A percentile compares a stretch with the other conserved stretches of the same genome.
These are phyloP conservation scores for Anoplolepis gracilipes DNA, from an alignment of 1,140 invertebrate genomes.

Conservation along the genomic window DNA sequence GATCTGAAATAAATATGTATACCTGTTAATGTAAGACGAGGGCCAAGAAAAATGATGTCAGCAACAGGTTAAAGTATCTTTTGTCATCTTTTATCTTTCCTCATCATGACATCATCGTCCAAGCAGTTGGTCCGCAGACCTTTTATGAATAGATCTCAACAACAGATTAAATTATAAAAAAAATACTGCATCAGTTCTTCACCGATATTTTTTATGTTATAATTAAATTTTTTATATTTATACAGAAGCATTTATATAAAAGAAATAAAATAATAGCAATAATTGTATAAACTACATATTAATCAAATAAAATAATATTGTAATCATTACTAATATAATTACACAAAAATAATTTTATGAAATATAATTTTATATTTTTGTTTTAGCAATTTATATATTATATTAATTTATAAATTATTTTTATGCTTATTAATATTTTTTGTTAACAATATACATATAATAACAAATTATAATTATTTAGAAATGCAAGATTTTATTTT, in stretches of 20 bases:
- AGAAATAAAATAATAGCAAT: neutral
- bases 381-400: neutral
- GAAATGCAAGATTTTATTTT: neutral
- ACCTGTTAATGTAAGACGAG: neutral
- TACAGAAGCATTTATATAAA: neutral
- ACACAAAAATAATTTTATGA: neutral
- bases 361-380: neutral
- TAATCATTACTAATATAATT: neutral
- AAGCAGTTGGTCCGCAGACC: neutral
- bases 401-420: no score
- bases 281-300: neutral
- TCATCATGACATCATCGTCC: constrained; percentile 13
- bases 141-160: constrained; percentile 32
- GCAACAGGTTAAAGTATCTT: constrained; percentile 37
- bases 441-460: neutral
- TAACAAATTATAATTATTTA: neutral
- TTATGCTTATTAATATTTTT: neutral
- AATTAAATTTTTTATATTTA: neutral
- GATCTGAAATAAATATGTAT: constrained; percentile 26
- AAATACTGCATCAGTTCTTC: neutral
- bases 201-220: neutral
- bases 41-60: constrained; percentile 42
- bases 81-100: constrained; percentile 28
- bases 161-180: neutral
- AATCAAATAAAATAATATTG: constrained; percentile 12